Base-by-base conservation (phyloP, 2,797 vertebrate species). In the Micropoecilia bifurca region DNA sequence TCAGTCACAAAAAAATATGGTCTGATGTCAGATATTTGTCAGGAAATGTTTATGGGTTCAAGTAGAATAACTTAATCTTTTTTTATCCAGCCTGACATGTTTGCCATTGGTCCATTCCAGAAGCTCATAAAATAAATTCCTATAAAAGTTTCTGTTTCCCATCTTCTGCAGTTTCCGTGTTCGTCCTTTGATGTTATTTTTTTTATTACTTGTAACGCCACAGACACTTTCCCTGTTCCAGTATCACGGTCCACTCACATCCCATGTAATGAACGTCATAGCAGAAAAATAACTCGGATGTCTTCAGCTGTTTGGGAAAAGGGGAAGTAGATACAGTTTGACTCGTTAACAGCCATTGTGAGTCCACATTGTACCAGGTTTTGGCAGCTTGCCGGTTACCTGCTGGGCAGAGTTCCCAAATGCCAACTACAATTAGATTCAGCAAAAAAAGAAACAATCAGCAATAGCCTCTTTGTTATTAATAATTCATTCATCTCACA, bases 11-110 rank as follows among this genome's bases (percentile, higher is more conserved):
- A 39, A 73, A 71, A 78, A 50, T 22, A 39, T 71, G n/a, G 55
- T 41, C 16, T 53, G 14, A 59, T 77, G 68, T 59, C 69, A 69
- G n/a, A 47, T 79, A 22, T 78, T 45, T 88, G 75, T 61, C 18
- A 71, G 16, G 39, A 46, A 48, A 25, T 46, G 28, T 33, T 43
- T 14, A 1, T 47, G 41, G n/a, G 39, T 73, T 30, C 25, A 53
- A 77, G 18, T 41, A 0, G 9, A 71, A n/a, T 45, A 1, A 33
- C 30, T 81, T 71, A 28, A 55, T 53, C n/a, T 14, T 6, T 30
- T 36, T 66, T 57, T 45, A 28, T 6, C 3, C 25, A 41, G 2
- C 30, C 39, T 59, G 20, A 50, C 25, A 68, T 9, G 71, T 13
- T 18, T 45, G 0, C 10, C 10, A 63, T 53, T 46, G 45, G 33